Evolutionary conservation across 2,113 vertebrate species (phyloP), one percentile per base, ranked within the genome.

Genomic region (Calonectris borealis): DNA sequence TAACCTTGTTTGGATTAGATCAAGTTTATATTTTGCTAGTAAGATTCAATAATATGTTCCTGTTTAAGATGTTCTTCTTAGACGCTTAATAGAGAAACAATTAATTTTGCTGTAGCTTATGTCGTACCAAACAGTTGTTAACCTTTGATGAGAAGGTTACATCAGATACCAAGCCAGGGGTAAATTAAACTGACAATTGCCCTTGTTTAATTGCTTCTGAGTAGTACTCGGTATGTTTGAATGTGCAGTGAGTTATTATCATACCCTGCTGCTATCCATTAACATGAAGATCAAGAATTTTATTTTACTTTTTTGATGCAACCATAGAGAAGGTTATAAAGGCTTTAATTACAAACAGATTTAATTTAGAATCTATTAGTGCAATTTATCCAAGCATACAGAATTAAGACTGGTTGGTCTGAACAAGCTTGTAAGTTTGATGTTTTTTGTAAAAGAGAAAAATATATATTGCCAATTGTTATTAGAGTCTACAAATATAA

Each of bases 201-300:
- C 92, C 92, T 84, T 90, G 52, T 94, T 96, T 92, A 97, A 96
- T 97, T 97, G 94, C 92, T 90, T 97, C 64, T 93, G 94, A 96
- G 84, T 90, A 86, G 75, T 66, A 87, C 70, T 88, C 93, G 68
- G 60, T 61, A 60, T 55, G 42, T 79, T 55, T 87, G 94, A 97
- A 68, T 88, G 55, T 68, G 76, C 85, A 71, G 88, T 86, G 94
- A 97, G 69, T 96, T 96, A 96, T 82, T 76, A 73, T 82, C 7
- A 1, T n/a, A 84, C 32, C 65, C 82, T 96, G 82, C 77, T 93
- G 81, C 70, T 83, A 87, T 58, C 70, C 49, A 92, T 96, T 95
- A 97, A 91, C 88, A 92, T 1, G 4, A 66, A 87, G 72, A 91
- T 61, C 62, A 66, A 76, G 68, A 88, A 86, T 89, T 86, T 87